Evolutionary conservation across 2,113 vertebrate genomes (phyloP).

Genomic region (Rhinopithecus roxellana): DNA sequence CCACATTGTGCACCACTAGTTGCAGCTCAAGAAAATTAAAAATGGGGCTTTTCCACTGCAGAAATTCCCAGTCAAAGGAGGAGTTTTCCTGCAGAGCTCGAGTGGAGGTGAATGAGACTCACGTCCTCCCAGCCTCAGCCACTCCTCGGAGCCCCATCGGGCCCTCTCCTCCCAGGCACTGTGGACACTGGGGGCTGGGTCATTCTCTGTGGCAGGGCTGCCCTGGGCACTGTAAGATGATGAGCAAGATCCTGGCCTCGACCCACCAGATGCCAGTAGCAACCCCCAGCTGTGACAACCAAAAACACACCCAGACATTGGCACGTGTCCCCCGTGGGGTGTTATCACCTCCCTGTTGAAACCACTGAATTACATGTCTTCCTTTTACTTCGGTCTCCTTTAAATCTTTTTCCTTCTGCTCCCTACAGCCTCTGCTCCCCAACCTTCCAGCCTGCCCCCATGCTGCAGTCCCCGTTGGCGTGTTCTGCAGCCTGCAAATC

Average conservation of each 20-base stretch:
- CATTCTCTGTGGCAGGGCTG: rapidly evolving
- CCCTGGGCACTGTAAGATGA: rapidly evolving
- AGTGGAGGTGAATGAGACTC: rapidly evolving
- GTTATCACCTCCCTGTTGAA: neutral
- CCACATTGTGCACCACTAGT: neutral
- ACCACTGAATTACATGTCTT: neutral
- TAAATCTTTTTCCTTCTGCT: neutral
- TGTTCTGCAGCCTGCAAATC: neutral
- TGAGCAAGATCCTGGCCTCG: neutral
- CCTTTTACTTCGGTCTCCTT: neutral
- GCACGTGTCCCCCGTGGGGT: rapidly evolving
- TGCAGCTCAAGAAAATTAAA: neutral
- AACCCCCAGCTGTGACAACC: neutral
- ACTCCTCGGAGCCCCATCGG: neutral
- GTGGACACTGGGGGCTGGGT: rapidly evolving
- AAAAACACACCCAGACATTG: neutral
- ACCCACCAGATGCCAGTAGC: neutral
- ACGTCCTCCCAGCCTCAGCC: neutral
- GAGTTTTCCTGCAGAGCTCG: rapidly evolving
- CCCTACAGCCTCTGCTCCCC: neutral
- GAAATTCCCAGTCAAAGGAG: neutral
- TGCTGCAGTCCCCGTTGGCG: rapidly evolving
- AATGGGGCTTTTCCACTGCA: neutral
- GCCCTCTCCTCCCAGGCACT: neutral
- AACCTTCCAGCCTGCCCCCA: neutral